Evolutionary conservation across 2,797 vertebrate genomes (phyloP).

Genomic region (Neomorphus geoffroyi): DNA sequence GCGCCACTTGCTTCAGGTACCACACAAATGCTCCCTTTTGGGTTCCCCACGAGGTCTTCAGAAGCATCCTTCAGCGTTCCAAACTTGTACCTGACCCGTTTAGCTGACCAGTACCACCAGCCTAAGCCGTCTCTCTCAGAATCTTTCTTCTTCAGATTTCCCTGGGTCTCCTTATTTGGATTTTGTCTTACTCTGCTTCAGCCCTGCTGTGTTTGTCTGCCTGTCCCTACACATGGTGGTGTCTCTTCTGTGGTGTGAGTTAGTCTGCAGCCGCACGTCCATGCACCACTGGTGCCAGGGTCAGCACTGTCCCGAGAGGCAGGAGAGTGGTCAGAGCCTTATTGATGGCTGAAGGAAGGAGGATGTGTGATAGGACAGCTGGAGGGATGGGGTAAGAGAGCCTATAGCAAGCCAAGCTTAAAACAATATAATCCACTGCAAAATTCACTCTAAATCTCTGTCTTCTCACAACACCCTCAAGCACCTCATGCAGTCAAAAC

Average conservation of each 20-base stretch:
- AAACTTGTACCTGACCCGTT: neutral
- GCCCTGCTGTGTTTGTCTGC: neutral
- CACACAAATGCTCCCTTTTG: neutral
- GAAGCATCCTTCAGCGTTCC: neutral
- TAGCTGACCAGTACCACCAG: neutral
- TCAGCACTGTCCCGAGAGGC: accelerated
- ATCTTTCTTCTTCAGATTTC: neutral
- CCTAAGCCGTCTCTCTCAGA: neutral
- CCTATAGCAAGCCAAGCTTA: neutral
- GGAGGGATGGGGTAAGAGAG: neutral
- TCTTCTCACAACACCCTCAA: neutral
- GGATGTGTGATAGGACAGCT: neutral
- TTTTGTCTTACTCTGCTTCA: neutral
- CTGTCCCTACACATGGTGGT: accelerated
- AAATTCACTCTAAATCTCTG: neutral
- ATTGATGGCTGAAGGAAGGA: neutral
- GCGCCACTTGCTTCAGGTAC: neutral
- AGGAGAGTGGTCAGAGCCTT: neutral
- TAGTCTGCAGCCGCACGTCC: accelerated
- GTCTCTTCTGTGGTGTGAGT: accelerated
- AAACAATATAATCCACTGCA: neutral
- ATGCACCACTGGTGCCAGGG: neutral
- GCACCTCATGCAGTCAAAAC: neutral
- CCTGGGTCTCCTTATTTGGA: neutral
- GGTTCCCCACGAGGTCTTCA: accelerated